Conservation (phyloP, 2,113 vertebrate genomes). For the Anoplopoma fimbria region DNA sequence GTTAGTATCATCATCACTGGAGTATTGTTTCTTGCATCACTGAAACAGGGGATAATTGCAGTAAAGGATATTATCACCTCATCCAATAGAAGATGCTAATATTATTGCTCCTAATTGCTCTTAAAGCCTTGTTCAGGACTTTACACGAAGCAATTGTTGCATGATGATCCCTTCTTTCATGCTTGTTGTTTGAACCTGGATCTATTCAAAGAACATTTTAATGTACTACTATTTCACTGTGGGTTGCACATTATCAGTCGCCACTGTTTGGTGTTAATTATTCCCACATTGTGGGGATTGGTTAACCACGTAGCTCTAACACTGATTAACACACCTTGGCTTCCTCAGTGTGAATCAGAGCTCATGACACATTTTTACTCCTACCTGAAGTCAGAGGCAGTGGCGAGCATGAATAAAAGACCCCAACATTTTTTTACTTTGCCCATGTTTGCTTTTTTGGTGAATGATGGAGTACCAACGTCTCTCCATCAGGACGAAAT, state of each 20-base stretch:
- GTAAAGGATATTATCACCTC: slow-evolving; percentile 84
- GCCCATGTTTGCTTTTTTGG: slow-evolving; percentile 63
- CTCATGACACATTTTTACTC: slow-evolving; percentile 16
- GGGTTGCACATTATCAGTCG: slow-evolving; percentile 64
- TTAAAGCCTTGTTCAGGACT: slow-evolving; percentile 86
- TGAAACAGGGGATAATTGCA: slow-evolving; percentile 84
- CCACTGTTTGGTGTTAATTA: slow-evolving; percentile 80
- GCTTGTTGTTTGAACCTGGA: slow-evolving; percentile 80
- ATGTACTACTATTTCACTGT: slow-evolving; percentile 39
- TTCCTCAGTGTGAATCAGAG: slow-evolving; percentile 50
- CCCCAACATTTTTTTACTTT: slow-evolving; percentile 32
- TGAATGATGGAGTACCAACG: slow-evolving; percentile 70
- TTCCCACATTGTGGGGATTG: slow-evolving; percentile 71
- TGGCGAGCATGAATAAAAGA: slow-evolving; percentile 6
- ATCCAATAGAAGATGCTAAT: slow-evolving; percentile 81
- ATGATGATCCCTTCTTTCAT: slow-evolving; percentile 85
- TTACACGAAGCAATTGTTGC: slow-evolving; percentile 86
- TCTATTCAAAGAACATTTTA: slow-evolving; percentile 18
- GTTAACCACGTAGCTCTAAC: slow-evolving; percentile 74
- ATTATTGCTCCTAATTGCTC: slow-evolving; percentile 95
- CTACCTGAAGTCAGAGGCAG: slow-evolving; percentile 6
- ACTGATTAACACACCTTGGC: slow-evolving; percentile 79
- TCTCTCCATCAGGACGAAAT: slow-evolving; percentile 79
- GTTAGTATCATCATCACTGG: slow-evolving; percentile 26
- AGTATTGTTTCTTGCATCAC: slow-evolving; percentile 67